Evolutionary conservation across 2,113 vertebrate genomes (phyloP).

Genomic region (Myiozetetes cayanensis): DNA sequence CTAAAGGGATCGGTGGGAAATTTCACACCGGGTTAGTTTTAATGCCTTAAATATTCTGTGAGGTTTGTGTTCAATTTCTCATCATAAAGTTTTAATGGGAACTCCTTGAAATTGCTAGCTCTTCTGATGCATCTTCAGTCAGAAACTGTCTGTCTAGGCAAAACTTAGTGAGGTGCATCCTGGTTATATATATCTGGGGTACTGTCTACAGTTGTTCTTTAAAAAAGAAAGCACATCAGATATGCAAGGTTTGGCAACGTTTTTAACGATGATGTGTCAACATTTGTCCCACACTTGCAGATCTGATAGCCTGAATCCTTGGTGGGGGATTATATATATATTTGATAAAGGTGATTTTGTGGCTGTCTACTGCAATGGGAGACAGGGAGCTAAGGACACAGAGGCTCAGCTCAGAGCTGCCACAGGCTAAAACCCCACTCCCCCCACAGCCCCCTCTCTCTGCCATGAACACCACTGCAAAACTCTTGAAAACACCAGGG

Average conservation of each 20-base stretch:
- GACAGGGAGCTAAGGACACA: not conserved
- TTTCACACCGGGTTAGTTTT: constrained; percentile 59
- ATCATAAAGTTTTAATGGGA: constrained; percentile 62
- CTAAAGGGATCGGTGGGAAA: not conserved
- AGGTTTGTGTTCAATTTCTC: constrained; percentile 39
- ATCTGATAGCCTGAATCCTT: constrained; percentile 17
- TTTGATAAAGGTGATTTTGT: constrained; percentile 11
- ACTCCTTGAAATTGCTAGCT: constrained; percentile 29
- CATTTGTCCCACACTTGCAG: constrained; percentile 5
- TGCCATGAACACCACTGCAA: not conserved
- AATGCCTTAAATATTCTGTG: constrained; percentile 38
- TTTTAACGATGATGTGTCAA: constrained; percentile 9
- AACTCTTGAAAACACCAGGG: not conserved
- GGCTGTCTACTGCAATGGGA: not conserved
- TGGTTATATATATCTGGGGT: not conserved
- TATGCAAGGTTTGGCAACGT: not conserved
- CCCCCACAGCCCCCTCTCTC: not conserved
- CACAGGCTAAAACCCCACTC: not conserved
- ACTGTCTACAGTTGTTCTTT: not conserved
- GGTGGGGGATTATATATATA: not conserved
- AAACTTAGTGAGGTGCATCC: constrained; percentile 46
- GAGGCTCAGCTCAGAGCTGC: not conserved
- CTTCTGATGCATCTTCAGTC: constrained; percentile 1
- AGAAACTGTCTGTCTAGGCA: constrained; percentile 44
- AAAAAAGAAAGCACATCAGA: constrained; percentile 20